A percentile compares a stretch with the other conserved stretches of the same genome.
Evolutionary conservation across 92 coral and sea anemone species (phyloP).

Genomic region (Epizoanthus ramosus): DNA sequence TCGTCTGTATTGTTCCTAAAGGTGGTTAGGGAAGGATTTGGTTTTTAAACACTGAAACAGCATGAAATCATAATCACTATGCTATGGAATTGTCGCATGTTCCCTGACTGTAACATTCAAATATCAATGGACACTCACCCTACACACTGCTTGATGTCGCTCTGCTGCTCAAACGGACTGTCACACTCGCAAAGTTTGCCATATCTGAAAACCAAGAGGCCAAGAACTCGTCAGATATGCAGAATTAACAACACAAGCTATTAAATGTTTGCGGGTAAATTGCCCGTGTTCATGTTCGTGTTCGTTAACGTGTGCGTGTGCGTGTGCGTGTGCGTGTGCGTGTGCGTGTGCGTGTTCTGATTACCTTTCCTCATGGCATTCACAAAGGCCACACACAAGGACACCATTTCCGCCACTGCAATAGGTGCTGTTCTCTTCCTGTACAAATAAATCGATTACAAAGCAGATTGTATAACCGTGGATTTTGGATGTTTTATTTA

Average conservation of each 20-base stretch:
- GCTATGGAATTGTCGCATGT: too few relatives aligned
- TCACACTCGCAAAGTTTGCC: constrained; percentile 82
- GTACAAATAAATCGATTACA: neutral
- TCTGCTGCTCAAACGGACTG: constrained; percentile 73
- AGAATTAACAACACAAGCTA: too few relatives aligned
- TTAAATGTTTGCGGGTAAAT: too few relatives aligned
- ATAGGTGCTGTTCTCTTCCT: constrained; percentile 75
- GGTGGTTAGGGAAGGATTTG: neutral
- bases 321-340: too few relatives aligned
- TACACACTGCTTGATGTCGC: constrained; percentile 59
- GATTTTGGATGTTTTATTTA: neutral
- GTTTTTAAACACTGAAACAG: neutral
- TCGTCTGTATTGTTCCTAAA: constrained; percentile 78
- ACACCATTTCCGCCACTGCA: constrained; percentile 80
- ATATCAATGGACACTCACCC: constrained; percentile 54
- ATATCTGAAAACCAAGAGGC: constrained; percentile 43
- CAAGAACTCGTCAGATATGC: neutral
- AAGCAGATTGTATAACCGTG: too few relatives aligned
- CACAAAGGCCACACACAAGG: constrained; percentile 83
- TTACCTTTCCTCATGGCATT: constrained; percentile 84
- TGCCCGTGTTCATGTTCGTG: too few relatives aligned
- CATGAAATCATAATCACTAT: neutral
- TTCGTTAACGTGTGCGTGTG: too few relatives aligned
- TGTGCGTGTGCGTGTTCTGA: neutral
- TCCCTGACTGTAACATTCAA: neutral